A percentile compares a stretch with the other conserved stretches of the same genome.
phyloP scores from a whole-genome alignment of 2,113 vertebrate genomes.

The Melospiza georgiana region DNA sequence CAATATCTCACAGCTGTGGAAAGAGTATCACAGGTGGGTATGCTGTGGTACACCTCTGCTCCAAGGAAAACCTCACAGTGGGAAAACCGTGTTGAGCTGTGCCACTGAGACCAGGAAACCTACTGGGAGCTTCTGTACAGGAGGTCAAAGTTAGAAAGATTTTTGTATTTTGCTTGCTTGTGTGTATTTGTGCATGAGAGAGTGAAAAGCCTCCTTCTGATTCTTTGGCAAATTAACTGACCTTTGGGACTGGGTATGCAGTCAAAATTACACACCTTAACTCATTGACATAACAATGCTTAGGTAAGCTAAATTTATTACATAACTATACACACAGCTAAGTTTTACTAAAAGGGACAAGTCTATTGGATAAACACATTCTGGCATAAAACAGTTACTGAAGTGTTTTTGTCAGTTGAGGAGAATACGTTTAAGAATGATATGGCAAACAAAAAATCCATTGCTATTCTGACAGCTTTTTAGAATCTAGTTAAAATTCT shows the following conservation, averaged over 20 bases:
- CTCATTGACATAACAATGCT: background rate
- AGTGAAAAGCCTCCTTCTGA: background rate
- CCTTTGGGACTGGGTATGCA: background rate
- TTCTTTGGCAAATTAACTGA: background rate
- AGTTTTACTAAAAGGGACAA: background rate
- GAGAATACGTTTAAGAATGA: background rate
- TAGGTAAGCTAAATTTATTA: background rate
- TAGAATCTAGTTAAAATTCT: background rate
- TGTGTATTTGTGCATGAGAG: background rate
- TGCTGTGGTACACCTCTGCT: background rate
- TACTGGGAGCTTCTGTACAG: background rate
- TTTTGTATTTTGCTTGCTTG: background rate
- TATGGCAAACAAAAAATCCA: background rate
- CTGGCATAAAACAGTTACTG: background rate
- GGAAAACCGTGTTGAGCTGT: background rate
- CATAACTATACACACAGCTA: background rate
- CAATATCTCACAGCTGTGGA: background rate
- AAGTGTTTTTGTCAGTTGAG: background rate
- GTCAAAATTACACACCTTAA: background rate
- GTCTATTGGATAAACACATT: fast-evolving
- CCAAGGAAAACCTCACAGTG: background rate
- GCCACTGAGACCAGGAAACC: background rate
- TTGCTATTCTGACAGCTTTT: background rate
- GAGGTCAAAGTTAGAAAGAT: background rate
- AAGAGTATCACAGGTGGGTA: background rate